These are phyloP conservation scores for Drosophila chauvacae DNA, from an alignment of 1,140 invertebrate genomes.

Conservation along the genomic window DNA sequence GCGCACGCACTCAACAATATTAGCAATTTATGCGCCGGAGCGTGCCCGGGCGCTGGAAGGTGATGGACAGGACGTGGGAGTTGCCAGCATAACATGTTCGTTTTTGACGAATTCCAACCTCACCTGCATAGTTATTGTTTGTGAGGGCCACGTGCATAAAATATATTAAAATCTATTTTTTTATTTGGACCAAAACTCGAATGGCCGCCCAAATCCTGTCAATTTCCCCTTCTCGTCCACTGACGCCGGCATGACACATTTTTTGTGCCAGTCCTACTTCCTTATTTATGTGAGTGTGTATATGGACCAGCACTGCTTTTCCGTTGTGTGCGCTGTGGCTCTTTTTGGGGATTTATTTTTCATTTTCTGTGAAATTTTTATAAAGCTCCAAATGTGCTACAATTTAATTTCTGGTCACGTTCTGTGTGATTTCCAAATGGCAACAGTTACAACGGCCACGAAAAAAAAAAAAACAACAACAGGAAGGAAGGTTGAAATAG, in stretches of 20 bases:
- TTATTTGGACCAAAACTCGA: not conserved
- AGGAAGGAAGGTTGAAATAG: constrained; percentile 24
- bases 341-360: constrained; percentile 73
- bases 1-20: constrained; percentile 73
- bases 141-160: constrained; percentile 58
- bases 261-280: constrained; percentile 35
- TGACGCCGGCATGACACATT: constrained; percentile 27
- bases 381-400: constrained; percentile 63
- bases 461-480: constrained; percentile 16
- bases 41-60: constrained; percentile 43
- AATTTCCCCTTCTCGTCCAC: constrained; percentile 22
- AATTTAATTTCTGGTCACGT: constrained; percentile 82
- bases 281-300: constrained; percentile 22
- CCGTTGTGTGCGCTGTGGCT: constrained; percentile 38
- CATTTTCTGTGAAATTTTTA: constrained; percentile 74
- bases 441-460: constrained; percentile 48
- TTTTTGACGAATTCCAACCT: constrained; percentile 74
- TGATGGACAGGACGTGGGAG: constrained; percentile 35
- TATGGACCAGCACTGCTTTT: constrained; percentile 12
- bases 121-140: constrained; percentile 66
- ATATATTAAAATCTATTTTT: constrained; percentile 69
- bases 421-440: constrained; percentile 73
- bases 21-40: constrained; percentile 79
- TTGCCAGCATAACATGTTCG: constrained; percentile 32
- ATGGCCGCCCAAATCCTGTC: constrained; percentile 11